Evolutionary conservation across 2,113 vertebrate species (phyloP), one percentile per base, ranked within the genome.

Genomic region (Etheostoma cragini): DNA sequence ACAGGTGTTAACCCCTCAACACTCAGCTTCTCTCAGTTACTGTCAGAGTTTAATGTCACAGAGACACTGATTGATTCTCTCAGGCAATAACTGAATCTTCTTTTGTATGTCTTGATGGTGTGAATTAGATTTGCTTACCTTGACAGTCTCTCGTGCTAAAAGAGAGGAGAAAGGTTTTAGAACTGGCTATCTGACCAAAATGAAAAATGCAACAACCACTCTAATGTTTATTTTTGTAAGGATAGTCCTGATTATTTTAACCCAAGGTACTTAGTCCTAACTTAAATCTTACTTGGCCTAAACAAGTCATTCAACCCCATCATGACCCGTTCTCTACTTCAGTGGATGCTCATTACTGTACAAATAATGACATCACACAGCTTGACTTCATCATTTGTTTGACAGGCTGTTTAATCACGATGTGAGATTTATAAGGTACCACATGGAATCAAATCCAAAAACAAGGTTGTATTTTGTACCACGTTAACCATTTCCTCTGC

Each of bases 141-240:
- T 47, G 95, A 94, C 68, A 96, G 92, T 85, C 96, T 95, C 87
- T 98, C 97, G 92, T 97, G 96, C 97, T 98, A 90, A 80, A 93
- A 95, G 60, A 88, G 82, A 95, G 65, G 67, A 72, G 61, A 75
- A 72, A 83, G 56, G 58, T 81, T 76, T 94, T 75, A 88, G 21
- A 82, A 50, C 2, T 45, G 10, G 3, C 1, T 22, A 1, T 64
- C 17, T 61, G 14, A 77, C n/a, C 50, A 63, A 17, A 70, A n/a
- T 35, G 3, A 71, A 53, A 47, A 74, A 60, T 46, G 14, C 8
- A 72, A 56, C 3, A 74, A 11, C 22, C 54, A 17, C n/a, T 14
- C 12, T 7, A 73, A 21, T 13, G 16, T 38, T 38, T 8, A 17
- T 57, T 60, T 54, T 42, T 61, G 14, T 14, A 8, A 56, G 12